A percentile compares a stretch with the other conserved stretches of the same genome.
phyloP scores from a whole-genome alignment of 2,797 vertebrate genomes.

The Telmatherina bonti region DNA sequence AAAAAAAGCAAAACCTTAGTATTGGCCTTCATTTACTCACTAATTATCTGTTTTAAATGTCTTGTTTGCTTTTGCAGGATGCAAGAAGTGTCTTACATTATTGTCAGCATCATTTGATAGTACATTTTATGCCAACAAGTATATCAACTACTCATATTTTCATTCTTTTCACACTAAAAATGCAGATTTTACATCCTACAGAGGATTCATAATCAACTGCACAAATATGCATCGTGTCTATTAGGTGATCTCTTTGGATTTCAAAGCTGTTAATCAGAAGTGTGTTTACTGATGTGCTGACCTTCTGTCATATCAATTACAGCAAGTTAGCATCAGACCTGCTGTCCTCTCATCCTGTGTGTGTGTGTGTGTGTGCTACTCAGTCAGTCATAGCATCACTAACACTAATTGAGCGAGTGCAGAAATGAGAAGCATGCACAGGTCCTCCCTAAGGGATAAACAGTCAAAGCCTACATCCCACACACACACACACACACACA shows the following conservation, averaged over 20 bases:
- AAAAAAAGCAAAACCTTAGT: too few species aligned
- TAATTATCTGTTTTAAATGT: too few species aligned
- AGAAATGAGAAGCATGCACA: slow-evolving; percentile 59
- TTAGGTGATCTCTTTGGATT: slow-evolving; percentile 30
- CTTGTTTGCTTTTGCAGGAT: not conserved
- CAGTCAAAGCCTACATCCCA: slow-evolving; percentile 51
- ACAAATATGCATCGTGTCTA: slow-evolving; percentile 12
- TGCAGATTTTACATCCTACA: slow-evolving; percentile 5
- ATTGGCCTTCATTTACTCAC: too few species aligned
- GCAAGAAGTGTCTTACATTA: not conserved
- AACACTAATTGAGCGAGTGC: slow-evolving; percentile 68
- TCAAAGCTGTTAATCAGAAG: slow-evolving; percentile 48
- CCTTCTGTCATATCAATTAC: slow-evolving; percentile 58
- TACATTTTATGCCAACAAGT: slow-evolving; percentile 1
- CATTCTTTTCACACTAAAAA: not conserved
- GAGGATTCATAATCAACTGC: slow-evolving; percentile 8
- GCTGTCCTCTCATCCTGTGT: slow-evolving; percentile 34
- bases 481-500: slow-evolving; percentile 23
- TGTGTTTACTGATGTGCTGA: slow-evolving; percentile 55
- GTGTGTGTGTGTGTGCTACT: slow-evolving; percentile 15
- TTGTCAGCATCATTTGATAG: not conserved
- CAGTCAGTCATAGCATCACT: slow-evolving; percentile 58
- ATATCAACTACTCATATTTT: slow-evolving; percentile 13
- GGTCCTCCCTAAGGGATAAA: slow-evolving; percentile 73
- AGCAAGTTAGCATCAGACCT: slow-evolving; percentile 44